A percentile compares a stretch with the other conserved stretches of the same genome.
These are phyloP conservation scores for Margaritifera margaritifera DNA, from an alignment of 2,888 invertebrate species.

Conservation along the genomic window DNA sequence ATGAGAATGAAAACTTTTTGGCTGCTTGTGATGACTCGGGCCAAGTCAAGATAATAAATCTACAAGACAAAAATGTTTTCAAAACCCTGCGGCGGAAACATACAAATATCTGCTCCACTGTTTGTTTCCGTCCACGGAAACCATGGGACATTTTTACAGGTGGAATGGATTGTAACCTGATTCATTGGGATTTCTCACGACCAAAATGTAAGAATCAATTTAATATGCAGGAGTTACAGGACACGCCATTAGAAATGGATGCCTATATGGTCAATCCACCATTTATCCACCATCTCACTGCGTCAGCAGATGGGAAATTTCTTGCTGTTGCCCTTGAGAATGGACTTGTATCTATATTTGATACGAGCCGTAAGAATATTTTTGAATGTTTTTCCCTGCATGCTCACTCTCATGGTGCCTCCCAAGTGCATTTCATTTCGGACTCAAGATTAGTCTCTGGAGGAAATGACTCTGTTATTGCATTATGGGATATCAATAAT, in stretches of 20 bases:
- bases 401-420: constrained; percentile 67
- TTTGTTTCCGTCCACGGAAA: constrained; percentile 59
- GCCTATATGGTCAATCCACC: constrained; percentile 69
- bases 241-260: constrained; percentile 47
- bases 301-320: constrained; percentile 49
- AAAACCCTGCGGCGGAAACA: constrained; percentile 68
- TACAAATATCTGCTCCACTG: constrained; percentile 69
- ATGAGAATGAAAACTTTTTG: constrained; percentile 64
- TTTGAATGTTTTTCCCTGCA: constrained; percentile 55
- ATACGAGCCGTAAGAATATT: constrained; percentile 54
- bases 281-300: constrained; percentile 63
- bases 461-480: constrained; percentile 64
- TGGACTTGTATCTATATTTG: constrained; percentile 65
- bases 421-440: constrained; percentile 66
- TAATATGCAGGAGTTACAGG: constrained; percentile 66
- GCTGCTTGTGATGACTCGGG: constrained; percentile 70
- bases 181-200: constrained; percentile 70
- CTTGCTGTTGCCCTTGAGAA: constrained; percentile 68
- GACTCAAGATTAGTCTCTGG: constrained; percentile 59
- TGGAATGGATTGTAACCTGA: constrained; percentile 66
- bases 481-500: constrained; percentile 62
- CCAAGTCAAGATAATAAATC: constrained; percentile 64
- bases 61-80: constrained; percentile 59
- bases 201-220: constrained; percentile 62
- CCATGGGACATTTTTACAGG: constrained; percentile 67